Conservation (phyloP, 2,888 invertebrate genomes). For the Cephus pulcher region DNA sequence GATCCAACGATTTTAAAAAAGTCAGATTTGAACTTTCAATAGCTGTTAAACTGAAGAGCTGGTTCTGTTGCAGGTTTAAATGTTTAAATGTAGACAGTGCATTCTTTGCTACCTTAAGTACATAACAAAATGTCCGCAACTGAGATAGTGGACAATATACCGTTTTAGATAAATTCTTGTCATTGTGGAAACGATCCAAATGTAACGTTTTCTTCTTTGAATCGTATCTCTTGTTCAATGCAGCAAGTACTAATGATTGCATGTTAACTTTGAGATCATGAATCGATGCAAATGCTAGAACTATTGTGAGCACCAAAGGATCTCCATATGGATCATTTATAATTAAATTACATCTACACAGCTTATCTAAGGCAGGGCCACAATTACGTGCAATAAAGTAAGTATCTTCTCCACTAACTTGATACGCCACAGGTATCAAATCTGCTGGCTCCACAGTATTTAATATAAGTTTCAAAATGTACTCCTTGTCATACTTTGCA, state of each 20-base stretch:
- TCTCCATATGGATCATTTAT: constrained; percentile 49
- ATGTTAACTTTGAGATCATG: constrained; percentile 67
- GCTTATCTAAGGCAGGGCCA: constrained; percentile 66
- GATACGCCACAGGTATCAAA: constrained; percentile 68
- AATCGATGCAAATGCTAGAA: constrained; percentile 65
- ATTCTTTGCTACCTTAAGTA: constrained; percentile 59
- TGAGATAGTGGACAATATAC: constrained; percentile 68
- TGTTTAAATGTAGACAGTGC: constrained; percentile 44
- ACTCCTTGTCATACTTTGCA: constrained; percentile 56
- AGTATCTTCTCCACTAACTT: constrained; percentile 55
- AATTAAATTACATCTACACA: constrained; percentile 67
- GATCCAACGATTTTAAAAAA: constrained; percentile 50
- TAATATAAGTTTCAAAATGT: constrained; percentile 65
- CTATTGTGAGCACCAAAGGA: constrained; percentile 58
- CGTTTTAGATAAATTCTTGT: constrained; percentile 58
- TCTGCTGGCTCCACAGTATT: constrained; percentile 67
- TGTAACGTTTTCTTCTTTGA: constrained; percentile 55
- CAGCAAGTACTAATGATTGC: constrained; percentile 62
- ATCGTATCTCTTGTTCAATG: constrained; percentile 63
- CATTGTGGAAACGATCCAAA: constrained; percentile 66
- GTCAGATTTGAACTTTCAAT: constrained; percentile 40
- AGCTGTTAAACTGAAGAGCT: constrained; percentile 41
- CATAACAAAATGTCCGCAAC: constrained; percentile 66
- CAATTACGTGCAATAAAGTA: constrained; percentile 68
- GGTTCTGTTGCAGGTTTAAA: constrained; percentile 52